Evolutionary conservation across 2,797 vertebrate species (phyloP).

Genomic region (Characodon lateralis): DNA sequence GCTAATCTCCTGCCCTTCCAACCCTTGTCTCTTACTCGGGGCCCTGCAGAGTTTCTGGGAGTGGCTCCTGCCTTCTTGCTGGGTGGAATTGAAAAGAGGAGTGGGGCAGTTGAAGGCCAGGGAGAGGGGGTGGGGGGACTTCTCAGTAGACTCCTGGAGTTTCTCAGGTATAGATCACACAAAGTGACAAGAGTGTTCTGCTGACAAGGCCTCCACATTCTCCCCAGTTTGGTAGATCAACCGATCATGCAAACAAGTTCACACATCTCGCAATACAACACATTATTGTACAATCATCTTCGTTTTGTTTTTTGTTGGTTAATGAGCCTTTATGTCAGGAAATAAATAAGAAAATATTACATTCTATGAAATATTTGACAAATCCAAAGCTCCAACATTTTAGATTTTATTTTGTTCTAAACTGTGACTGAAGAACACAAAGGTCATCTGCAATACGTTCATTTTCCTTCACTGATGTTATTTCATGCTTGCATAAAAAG

Average conservation of each 20-base stretch:
- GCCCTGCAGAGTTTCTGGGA: slow-evolving; percentile 76
- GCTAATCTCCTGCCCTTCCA: not conserved
- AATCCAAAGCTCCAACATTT: too few relatives aligned
- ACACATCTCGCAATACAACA: not conserved
- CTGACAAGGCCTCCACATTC: slow-evolving; percentile 33
- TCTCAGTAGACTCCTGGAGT: slow-evolving; percentile 66
- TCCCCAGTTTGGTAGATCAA: slow-evolving; percentile 37
- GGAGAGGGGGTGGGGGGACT: not conserved
- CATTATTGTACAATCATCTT: not conserved
- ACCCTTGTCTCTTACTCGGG: slow-evolving; percentile 40
- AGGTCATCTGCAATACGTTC: too few relatives aligned
- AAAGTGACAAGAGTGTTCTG: slow-evolving; percentile 51
- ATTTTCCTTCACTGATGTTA: too few relatives aligned
- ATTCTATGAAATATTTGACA: too few relatives aligned
- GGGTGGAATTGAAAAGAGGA: slow-evolving; percentile 28
- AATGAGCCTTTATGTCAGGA: not conserved
- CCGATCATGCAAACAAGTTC: not conserved
- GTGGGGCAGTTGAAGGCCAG: not conserved
- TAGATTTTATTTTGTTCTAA: too few relatives aligned
- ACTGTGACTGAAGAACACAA: too few relatives aligned
- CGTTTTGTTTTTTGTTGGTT: not conserved
- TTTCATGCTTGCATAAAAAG: too few relatives aligned
- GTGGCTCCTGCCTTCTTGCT: slow-evolving; percentile 58
- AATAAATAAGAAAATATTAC: too few relatives aligned
- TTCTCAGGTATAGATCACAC: slow-evolving; percentile 62